A percentile compares a stretch with the other conserved stretches of the same genome.
phyloP scores from a whole-genome alignment of 1,140 invertebrate genomes.

The Lysiphlebus fabarum region DNA sequence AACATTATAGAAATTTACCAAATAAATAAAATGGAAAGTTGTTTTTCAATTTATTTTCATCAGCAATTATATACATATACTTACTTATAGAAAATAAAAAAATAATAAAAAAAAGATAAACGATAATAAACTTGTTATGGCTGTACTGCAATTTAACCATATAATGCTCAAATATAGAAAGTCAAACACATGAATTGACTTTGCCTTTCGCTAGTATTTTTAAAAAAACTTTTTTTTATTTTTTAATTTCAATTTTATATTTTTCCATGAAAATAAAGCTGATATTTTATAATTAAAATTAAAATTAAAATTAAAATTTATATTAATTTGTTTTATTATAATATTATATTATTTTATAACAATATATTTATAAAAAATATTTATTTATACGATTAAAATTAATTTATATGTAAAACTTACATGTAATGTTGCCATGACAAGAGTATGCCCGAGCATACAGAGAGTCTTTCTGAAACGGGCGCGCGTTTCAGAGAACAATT shows the following conservation, averaged over 20 bases:
- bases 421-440: slow-evolving; percentile 37
- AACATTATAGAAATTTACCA: not conserved
- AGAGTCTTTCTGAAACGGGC: slow-evolving; percentile 52
- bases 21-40: not conserved
- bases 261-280: not conserved
- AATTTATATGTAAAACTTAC: no score
- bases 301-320: not conserved
- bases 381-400: slow-evolving; percentile 1
- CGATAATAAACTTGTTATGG: not conserved
- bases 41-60: not conserved
- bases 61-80: not conserved
- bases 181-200: slow-evolving; percentile 22
- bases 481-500: slow-evolving; percentile 49
- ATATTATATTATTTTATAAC: not conserved
- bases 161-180: slow-evolving; percentile 26
- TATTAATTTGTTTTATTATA: not conserved
- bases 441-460: slow-evolving; percentile 42
- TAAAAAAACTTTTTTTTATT: not conserved
- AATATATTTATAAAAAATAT: not conserved
- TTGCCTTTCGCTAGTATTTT: slow-evolving; percentile 9
- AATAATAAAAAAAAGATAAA: not conserved
- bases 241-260: not conserved
- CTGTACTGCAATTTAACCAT: not conserved
- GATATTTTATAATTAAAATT: not conserved
- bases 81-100: slow-evolving; percentile 7